These are phyloP conservation scores for Cirrhinus mrigala DNA, from an alignment of 2,797 vertebrate species.

Conservation along the genomic window DNA sequence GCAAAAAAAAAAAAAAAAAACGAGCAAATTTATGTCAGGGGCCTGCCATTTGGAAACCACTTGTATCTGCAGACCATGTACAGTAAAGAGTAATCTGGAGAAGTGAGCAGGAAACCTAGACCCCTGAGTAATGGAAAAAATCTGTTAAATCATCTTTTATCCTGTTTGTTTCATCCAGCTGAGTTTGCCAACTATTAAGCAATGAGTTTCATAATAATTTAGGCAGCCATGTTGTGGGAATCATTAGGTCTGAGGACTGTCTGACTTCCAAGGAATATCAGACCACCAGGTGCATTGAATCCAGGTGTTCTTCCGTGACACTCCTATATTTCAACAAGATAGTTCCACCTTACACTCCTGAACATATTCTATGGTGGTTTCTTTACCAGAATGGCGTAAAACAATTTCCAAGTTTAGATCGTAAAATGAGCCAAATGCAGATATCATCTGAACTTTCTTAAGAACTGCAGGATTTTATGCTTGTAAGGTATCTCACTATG, in stretches of 20 bases:
- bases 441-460: not conserved
- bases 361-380: not conserved
- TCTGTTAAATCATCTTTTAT: not conserved
- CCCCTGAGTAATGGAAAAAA: not conserved
- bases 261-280: not conserved
- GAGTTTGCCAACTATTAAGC: constrained; percentile 11
- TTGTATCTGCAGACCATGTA: not conserved
- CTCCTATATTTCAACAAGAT: not conserved
- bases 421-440: not conserved
- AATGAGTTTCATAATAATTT: constrained; percentile 29
- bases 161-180: not conserved
- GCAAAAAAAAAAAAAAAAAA: too few species aligned
- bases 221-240: not conserved
- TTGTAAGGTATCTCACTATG: not conserved
- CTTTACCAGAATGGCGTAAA: not conserved
- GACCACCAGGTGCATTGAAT: not conserved
- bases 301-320: not conserved
- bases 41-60: not conserved
- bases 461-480: not conserved
- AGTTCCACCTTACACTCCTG: not conserved
- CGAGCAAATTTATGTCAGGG: not conserved
- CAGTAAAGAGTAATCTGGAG: constrained; percentile 2
- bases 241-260: constrained; percentile 11
- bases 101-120: not conserved
- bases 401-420: not conserved